Base-by-base conservation (phyloP, 2,888 invertebrate genomes). In the Noctua janthina region DNA sequence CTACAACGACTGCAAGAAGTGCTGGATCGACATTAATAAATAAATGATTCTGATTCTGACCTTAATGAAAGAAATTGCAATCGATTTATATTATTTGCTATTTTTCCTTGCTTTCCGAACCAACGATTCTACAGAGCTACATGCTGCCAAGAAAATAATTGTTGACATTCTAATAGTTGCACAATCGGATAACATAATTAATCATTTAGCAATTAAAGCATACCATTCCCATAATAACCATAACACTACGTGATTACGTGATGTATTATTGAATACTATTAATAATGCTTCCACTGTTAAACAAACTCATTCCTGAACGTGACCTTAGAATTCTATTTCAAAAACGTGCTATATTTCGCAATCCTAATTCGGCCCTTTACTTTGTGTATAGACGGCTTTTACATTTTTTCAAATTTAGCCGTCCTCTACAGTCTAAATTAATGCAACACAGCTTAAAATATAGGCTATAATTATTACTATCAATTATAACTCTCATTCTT, bases 201-300 rank as follows among this genome's bases (percentile, higher is more conserved):
- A 76, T 68, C 51, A 59, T 74, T n/a, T 7, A 20, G 1, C 54
- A 77, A 74, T 71, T 62, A 56, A 39, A 80, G 17, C 76, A 70
- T 71, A 56, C 70, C 43, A 35, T 29, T 79, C 10, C 11, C 23
- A 17, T 46, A 29, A 29, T 51, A 74, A 75, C 66, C 66, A 46
- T 15, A 56, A 64, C n/a, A 66, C 13, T 76, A 76, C 83, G 76
- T 81, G 76, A 76, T 83, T 69, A 73, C 85, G 85, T 83, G 74
- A 68, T 75, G 11, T 75, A 80, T 75, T 75, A 39, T 23, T 64
- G 59, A 72, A 64, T 59, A 64, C 20, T 74, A 68, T 72, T 67
- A 72, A 43, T 70, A 64, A 64, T 72, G 43, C 51, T 64, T 66
- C 49, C 69, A 64, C n/a, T 56, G 20, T 59, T 51, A 17, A 43